Evolutionary conservation across 2,113 vertebrate species (phyloP).

Genomic region (Pteronura brasiliensis): DNA sequence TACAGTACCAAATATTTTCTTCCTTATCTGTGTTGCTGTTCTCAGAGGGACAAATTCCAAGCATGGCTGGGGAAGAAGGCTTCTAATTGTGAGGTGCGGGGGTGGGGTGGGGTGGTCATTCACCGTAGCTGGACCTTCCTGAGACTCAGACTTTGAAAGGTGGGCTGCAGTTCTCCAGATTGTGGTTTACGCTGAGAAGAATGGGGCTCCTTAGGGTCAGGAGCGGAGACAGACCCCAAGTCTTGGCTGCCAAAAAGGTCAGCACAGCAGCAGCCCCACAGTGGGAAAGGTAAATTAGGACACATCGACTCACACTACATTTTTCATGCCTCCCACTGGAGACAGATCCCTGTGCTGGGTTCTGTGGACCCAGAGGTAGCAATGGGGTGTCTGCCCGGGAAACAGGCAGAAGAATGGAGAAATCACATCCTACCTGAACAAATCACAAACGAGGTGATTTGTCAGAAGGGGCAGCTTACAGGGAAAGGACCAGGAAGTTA

Average conservation of each 20-base stretch:
- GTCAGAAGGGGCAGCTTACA: neutral
- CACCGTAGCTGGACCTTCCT: neutral
- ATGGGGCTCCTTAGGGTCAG: neutral
- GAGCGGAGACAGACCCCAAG: neutral
- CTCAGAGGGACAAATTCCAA: conserved; percentile 61
- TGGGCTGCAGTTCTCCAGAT: neutral
- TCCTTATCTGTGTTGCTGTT: conserved; percentile 53
- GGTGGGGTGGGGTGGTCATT: neutral
- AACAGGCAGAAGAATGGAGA: neutral
- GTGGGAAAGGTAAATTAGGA: neutral
- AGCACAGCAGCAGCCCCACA: no score
- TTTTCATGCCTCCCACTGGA: neutral
- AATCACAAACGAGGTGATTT: rapidly evolving
- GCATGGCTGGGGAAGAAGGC: conserved; percentile 6
- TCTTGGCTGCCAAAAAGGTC: neutral
- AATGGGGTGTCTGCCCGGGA: neutral
- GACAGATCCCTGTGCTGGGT: neutral
- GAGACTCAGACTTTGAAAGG: neutral
- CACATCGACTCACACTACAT: neutral
- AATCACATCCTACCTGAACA: neutral
- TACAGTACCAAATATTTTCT: conserved; percentile 38
- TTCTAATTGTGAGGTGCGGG: neutral
- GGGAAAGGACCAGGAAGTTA: neutral
- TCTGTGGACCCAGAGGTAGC: neutral
- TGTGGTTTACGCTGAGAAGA: neutral